A percentile compares a stretch with the other conserved stretches of the same genome.
These are phyloP conservation scores for Synergus umbraculus DNA, from an alignment of 2,888 invertebrate species.

Conservation along the genomic window DNA sequence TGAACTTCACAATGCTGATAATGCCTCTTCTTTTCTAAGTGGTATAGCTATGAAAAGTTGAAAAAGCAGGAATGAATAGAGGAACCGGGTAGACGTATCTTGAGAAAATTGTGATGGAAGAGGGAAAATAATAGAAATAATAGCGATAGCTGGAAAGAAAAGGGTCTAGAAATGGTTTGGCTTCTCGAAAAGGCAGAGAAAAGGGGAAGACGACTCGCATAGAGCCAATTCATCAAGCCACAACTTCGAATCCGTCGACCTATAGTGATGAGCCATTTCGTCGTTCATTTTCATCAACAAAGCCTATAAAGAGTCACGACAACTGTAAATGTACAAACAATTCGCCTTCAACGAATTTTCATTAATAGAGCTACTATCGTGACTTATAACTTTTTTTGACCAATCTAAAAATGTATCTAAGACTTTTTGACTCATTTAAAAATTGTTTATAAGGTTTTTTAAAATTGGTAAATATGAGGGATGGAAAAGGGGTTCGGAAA, in stretches of 20 bases:
- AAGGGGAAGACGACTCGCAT: background rate
- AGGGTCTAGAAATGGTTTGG: background rate
- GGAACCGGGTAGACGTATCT: background rate
- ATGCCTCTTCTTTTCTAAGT: background rate
- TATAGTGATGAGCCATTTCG: constrained; percentile 12
- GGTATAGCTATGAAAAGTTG: background rate
- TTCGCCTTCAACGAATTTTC: too few relatives aligned
- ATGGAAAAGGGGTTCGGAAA: too few relatives aligned
- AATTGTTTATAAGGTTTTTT: too few relatives aligned
- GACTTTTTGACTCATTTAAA: too few relatives aligned
- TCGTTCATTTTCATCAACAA: constrained; percentile 67
- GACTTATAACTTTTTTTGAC: too few relatives aligned
- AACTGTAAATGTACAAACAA: background rate
- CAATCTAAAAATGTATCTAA: too few relatives aligned
- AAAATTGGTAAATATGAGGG: too few relatives aligned
- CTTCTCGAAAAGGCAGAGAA: background rate
- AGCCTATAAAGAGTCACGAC: constrained; percentile 58
- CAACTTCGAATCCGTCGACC: background rate
- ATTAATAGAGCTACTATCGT: too few relatives aligned
- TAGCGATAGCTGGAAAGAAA: background rate
- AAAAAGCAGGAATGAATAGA: background rate
- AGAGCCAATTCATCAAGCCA: background rate
- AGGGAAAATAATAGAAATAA: background rate
- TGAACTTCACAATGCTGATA: background rate
- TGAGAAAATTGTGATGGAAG: background rate